Base-by-base conservation (phyloP, 2,888 invertebrate genomes). In the Timandra comae region DNA sequence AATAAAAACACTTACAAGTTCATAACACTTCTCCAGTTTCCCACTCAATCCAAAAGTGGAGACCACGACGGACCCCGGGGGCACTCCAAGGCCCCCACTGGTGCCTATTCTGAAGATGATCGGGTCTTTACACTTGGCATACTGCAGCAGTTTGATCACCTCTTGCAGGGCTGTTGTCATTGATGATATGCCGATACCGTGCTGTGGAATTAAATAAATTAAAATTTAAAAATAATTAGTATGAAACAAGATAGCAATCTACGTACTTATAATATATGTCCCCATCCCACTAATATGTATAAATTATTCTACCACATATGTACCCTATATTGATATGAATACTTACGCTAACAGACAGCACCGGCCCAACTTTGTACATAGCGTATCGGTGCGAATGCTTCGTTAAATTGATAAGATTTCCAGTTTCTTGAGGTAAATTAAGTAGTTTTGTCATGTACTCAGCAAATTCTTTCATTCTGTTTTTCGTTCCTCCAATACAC, bases 171-270 rank as follows among this genome's bases (percentile, higher is more conserved):
- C 76, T 5, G 93, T 90, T 1, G 89, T 88, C 66, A 92, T 80
- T 1, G 93, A 93, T 0, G 93, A 90, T n/a, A 90, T 88, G 0
- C 93, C 93, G 56, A 93, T 90, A 2, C 93, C 93, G 52, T 93
- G 93, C 91, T 92, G 74, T 7, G 75, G 71, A 27, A 13, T 27
- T 8, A 26, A n/a, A n/a, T n/a, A n/a, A n/a, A n/a, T n/a, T n/a
- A 27, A 33, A 25, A n/a, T 7, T 8, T 2, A 12, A 24, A 25
- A 20, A 20, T 27, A 21, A 26, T n/a, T n/a, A n/a, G n/a, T n/a
- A n/a, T n/a, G n/a, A n/a, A n/a, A n/a, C n/a, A n/a, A n/a, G n/a
- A n/a, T n/a, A n/a, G n/a, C n/a, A n/a, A n/a, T n/a, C n/a, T n/a
- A n/a, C n/a, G n/a, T n/a, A n/a, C n/a, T n/a, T n/a, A n/a, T n/a